Base-by-base conservation (phyloP, 37 sponge, comb jelly and placozoan species). In the Amphimedon queenslandica region DNA sequence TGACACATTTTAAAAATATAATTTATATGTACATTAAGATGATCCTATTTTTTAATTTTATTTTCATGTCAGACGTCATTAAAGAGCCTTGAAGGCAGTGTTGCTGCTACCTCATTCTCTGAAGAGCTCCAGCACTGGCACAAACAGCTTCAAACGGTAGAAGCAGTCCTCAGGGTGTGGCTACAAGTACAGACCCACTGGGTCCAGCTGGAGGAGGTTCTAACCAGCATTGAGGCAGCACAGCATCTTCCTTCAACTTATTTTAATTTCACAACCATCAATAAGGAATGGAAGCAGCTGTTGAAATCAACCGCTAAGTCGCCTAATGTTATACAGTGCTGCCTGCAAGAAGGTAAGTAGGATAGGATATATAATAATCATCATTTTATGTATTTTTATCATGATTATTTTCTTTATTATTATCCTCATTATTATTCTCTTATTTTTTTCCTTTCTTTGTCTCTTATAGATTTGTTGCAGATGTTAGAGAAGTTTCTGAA, bases 111-210 rank as follows among this genome's bases (percentile, higher is more conserved):
- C 33, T 81, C 91, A 0, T 93, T 88, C 55, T 36, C 86, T 18
- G 87, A 84, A 24, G 93, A 88, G 30, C 67, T 93, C 13, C 64
- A 78, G 32, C 80, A 60, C 58, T 93, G 93, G 93, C 79, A 82
- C 66, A 84, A 81, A 66, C 73, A 74, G 70, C 69, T 93, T 29
- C 93, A 93, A 58, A 93, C 93, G 51, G 81, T 93, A 32, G 93
- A 93, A 42, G 86, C 90, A 23, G 93, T 93, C 16, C 67, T 93
- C 24, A 24, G 58, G 30, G 57, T 74, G 34, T 93, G 93, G 93
- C 72, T 80, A 35, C n/a, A 74, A 31, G 86, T 88, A 3, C 93
- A 93, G 41, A 75, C 42, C 24, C 74, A 82, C 24, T 93, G 93
- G 93, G 53, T 70, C 4, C 80, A 88, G 53, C 58, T 88, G 75